A percentile compares a stretch with the other conserved stretches of the same genome.
Evolutionary conservation across 2,888 invertebrate genomes (phyloP).

Genomic region (Nemapogon koenigi): DNA sequence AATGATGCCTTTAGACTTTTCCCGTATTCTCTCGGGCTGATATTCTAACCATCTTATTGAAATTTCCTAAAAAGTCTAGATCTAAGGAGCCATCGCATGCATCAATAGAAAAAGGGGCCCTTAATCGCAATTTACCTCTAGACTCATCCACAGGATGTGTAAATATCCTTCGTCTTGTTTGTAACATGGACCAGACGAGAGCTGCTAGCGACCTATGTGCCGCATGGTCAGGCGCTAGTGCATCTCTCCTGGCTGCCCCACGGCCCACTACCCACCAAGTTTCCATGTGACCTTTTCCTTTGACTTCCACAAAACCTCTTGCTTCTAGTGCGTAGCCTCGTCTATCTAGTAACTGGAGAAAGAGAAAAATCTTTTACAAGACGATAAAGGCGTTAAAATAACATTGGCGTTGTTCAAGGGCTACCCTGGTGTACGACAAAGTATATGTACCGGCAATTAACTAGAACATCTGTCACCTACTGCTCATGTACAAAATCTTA

Average conservation of each 20-base stretch:
- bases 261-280: constrained; percentile 88
- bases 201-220: constrained; percentile 78
- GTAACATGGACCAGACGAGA: constrained; percentile 88
- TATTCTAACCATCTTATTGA: too few species aligned
- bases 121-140: constrained; percentile 1
- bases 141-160: constrained; percentile 24
- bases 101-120: too few species aligned
- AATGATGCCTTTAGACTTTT: too few species aligned
- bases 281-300: constrained; percentile 95
- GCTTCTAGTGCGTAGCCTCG: constrained; percentile 76
- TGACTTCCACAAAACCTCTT: constrained; percentile 88
- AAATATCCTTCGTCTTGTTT: constrained; percentile 76
- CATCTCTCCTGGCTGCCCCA: constrained; percentile 59
- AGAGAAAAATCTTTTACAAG: neutral
- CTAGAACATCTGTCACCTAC: too few species aligned
- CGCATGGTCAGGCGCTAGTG: constrained; percentile 57
- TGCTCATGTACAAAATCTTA: too few species aligned
- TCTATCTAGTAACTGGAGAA: constrained; percentile 71
- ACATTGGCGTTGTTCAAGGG: too few species aligned
- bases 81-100: too few species aligned
- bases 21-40: too few species aligned
- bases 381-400: neutral
- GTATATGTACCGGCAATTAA: too few species aligned
- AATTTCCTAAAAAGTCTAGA: too few species aligned
- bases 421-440: too few species aligned